Base-by-base conservation (phyloP, 2,113 vertebrate species). In the Burhinus oedicnemus region DNA sequence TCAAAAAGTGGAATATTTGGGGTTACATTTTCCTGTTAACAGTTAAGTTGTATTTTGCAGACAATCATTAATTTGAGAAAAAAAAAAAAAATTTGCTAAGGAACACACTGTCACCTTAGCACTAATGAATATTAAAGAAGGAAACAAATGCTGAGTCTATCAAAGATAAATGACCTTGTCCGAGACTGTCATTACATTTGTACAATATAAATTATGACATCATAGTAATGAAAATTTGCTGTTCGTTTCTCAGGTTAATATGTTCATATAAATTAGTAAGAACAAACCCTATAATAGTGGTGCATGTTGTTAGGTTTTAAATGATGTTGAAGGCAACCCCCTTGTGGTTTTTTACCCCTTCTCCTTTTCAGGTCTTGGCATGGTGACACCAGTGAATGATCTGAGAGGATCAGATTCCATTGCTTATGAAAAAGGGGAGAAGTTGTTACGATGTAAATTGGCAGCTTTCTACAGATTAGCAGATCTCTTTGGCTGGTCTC, bases 381-480 rank as follows among this genome's bases (percentile, higher is more conserved):
- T 99, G 99, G 99, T 99, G 91, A 99, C 99, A 30, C 99, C 99
- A 3, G 99, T 99, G 91, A 99, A 99, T 70, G 99, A 99, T 95
- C 98, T 99, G 16, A 98, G 99, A 45, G 99, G 99, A 18, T 99
- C 99, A 0, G 99, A 99, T 97, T 99, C 99, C 1, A 99, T 99
- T 58, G 99, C 99, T 40, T 99, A 99, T 30, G 99, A 99, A 91
- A 99, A 99, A 94, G 99, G 99, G 32, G 99, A 99, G 98, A 99
- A 99, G 91, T 94, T 99, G 55, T 95, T 99, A 60, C 98, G 99
- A 71, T 99, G 99, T 98, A 99, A 99, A 94, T 95, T 99, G 91
- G 99, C 99, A 1, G 99, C 99, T 8, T 99, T 99, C 92, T 99
- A 99, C 94, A 98, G 99, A 34, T 98, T 99, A 57, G 98, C 99